phyloP scores from a whole-genome alignment of 2,888 invertebrate species.

The Trissolcus brochymenae region DNA sequence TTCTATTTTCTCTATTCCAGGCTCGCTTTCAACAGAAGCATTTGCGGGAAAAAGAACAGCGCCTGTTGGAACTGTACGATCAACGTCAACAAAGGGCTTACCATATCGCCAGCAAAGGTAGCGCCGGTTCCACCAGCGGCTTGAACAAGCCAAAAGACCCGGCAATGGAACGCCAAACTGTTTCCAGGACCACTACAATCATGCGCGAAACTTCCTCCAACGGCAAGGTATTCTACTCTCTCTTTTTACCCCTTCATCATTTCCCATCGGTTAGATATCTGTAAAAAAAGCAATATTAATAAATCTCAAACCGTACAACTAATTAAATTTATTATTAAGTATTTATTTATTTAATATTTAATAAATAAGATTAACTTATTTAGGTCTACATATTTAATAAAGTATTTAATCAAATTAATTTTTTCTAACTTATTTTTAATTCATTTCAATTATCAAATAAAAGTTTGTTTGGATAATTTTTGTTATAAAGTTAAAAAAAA shows the following conservation, averaged over 20 bases:
- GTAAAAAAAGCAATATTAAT: no score
- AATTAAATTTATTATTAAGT: no score
- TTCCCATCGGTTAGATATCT: no score
- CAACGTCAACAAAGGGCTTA: constrained; percentile 83
- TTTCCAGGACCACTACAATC: constrained; percentile 62
- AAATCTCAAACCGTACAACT: no score
- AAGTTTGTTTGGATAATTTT: no score
- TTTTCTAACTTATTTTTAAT: no score
- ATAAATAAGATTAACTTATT: no score
- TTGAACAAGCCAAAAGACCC: constrained; percentile 67
- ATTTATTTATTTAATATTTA: no score
- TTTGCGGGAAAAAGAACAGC: constrained; percentile 87
- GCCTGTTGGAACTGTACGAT: constrained; percentile 84
- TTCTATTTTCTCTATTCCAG: constrained; percentile 77
- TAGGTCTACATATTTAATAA: no score
- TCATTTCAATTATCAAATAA: no score
- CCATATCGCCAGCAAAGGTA: constrained; percentile 79
- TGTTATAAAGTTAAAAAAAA: no score
- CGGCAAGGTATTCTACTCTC: constrained; percentile 65
- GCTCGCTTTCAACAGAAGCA: constrained; percentile 90
- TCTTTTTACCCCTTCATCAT: constrained; percentile 3
- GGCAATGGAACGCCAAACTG: constrained; percentile 63
- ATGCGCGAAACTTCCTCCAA: constrained; percentile 65
- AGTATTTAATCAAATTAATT: no score
- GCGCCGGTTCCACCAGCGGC: constrained; percentile 76